These are phyloP conservation scores for Periparus ater DNA, from an alignment of 2,797 vertebrate genomes.

Conservation along the genomic window DNA sequence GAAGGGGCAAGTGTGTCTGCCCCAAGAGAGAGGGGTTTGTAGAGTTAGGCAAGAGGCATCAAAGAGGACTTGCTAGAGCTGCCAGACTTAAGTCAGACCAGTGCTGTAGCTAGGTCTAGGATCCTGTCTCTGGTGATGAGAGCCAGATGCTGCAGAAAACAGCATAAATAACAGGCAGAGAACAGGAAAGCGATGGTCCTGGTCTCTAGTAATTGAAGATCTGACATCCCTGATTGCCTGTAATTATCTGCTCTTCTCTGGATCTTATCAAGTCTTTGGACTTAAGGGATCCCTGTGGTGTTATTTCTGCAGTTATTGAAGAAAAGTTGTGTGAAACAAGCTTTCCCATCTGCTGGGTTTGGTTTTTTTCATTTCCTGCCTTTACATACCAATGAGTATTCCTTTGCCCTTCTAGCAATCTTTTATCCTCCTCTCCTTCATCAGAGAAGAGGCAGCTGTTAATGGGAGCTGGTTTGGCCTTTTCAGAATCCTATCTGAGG, in stretches of 20 bases:
- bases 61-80: not conserved
- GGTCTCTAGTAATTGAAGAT: not conserved
- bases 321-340: not conserved
- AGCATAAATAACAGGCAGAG: not conserved
- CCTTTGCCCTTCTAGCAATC: not conserved
- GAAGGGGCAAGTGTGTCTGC: not conserved
- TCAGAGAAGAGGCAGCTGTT: not conserved
- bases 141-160: conserved; percentile 22
- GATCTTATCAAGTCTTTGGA: conserved; percentile 1
- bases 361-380: not conserved
- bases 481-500: not conserved
- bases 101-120: not conserved
- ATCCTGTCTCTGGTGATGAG: not conserved
- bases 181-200: not conserved
- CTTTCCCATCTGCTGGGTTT: not conserved
- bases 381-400: not conserved
- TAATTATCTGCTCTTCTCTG: conserved; percentile 18
- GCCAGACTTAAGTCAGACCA: not conserved
- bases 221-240: not conserved
- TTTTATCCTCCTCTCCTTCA: not conserved
- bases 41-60: not conserved
- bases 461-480: not conserved
- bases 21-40: not conserved
- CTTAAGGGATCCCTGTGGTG: not conserved
- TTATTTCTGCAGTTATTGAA: not conserved